Evolutionary conservation across 2,888 invertebrate genomes (phyloP).

Genomic region (Eupithecia subumbrata): DNA sequence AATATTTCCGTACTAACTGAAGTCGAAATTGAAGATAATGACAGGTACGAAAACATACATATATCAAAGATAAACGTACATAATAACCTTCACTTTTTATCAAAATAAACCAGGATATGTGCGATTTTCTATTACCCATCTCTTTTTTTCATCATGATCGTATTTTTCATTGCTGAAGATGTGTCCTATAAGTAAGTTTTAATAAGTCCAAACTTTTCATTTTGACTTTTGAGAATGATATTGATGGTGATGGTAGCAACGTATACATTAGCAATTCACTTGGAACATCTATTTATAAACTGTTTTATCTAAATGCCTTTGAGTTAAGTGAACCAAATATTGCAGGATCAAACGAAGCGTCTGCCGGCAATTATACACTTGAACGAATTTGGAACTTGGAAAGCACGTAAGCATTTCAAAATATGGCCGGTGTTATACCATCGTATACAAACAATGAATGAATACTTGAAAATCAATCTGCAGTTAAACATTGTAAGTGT

Average conservation of each 20-base stretch:
- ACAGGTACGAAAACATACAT: not conserved
- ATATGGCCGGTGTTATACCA: conserved; percentile 6
- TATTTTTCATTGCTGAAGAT: not conserved
- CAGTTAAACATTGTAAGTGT: not conserved
- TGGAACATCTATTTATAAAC: conserved; percentile 54
- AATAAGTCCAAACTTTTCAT: not conserved
- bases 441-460: not conserved
- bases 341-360: conserved; percentile 39
- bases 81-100: not conserved
- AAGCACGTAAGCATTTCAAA: conserved; percentile 15
- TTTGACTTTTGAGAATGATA: not conserved
- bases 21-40: not conserved
- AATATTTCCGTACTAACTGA: not conserved
- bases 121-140: not conserved
- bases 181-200: not conserved
- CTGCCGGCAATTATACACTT: conserved; percentile 35
- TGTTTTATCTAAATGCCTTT: conserved; percentile 43
- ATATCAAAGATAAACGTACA: not conserved
- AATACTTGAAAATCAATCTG: not conserved
- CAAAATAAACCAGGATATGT: not conserved
- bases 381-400: conserved; percentile 36
- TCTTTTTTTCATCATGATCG: not conserved
- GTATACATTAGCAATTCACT: conserved; percentile 51
- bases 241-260: not conserved
- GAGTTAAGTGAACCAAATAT: conserved; percentile 58